These are phyloP conservation scores for Odontesthes bonariensis DNA, from an alignment of 2,113 vertebrate genomes.

Conservation along the genomic window DNA sequence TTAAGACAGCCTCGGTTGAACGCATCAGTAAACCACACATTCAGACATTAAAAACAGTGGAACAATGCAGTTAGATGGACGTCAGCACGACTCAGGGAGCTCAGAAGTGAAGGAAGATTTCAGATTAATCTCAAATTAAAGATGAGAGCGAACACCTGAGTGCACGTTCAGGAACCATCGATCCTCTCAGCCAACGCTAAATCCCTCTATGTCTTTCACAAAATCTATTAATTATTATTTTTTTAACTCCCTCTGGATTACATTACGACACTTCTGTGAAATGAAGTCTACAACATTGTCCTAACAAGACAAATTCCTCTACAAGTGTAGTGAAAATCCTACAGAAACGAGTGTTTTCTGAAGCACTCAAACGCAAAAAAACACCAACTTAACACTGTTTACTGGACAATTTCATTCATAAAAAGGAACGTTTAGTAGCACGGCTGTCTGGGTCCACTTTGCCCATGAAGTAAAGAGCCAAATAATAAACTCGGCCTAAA, in stretches of 20 bases:
- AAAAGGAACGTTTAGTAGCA: too few relatives aligned
- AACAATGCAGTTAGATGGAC: neutral
- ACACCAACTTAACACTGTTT: neutral
- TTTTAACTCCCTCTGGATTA: neutral
- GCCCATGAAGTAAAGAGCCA: too few relatives aligned
- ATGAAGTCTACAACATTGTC: too few relatives aligned
- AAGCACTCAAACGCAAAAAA: neutral
- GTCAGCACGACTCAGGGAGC: neutral
- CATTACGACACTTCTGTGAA: too few relatives aligned
- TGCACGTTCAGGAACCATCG: too few relatives aligned
- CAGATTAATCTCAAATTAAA: neutral
- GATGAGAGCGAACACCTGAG: neutral
- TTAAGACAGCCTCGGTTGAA: slow-evolving; percentile 2
- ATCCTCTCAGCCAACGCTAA: neutral
- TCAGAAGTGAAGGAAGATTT: slow-evolving; percentile 4
- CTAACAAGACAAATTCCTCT: too few relatives aligned
- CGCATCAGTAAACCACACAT: slow-evolving; percentile 13
- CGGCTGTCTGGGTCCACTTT: too few relatives aligned
- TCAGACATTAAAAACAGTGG: neutral
- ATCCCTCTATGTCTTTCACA: neutral
- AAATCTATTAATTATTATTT: neutral
- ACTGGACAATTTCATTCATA: too few relatives aligned
- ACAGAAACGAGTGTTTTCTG: neutral
- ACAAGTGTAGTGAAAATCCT: neutral
- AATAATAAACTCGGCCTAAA: neutral